phyloP scores from a whole-genome alignment of 2,113 vertebrate species.

The Synodontis membranacea region DNA sequence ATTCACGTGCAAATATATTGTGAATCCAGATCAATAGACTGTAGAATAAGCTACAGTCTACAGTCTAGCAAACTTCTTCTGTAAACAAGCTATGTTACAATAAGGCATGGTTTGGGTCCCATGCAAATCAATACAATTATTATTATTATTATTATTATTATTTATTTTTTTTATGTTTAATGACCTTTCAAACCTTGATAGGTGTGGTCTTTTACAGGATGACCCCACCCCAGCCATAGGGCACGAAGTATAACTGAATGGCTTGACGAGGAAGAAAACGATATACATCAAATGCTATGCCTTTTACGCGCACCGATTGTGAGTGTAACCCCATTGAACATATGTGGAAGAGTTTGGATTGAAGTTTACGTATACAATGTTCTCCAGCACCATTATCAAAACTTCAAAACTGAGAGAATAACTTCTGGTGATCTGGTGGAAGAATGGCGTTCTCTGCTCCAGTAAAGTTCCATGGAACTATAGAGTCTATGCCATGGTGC shows the following conservation, averaged over 20 bases:
- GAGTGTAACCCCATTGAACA: background rate
- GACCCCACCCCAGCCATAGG: background rate
- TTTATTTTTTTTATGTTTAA: too few relatives aligned
- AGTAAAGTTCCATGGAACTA: background rate
- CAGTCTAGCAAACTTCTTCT: background rate
- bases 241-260: background rate
- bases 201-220: background rate
- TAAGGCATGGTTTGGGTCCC: background rate
- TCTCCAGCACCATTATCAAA: background rate
- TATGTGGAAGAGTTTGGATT: background rate
- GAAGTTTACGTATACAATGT: background rate
- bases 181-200: background rate
- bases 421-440: background rate
- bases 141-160: too few relatives aligned
- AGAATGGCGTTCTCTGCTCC: background rate
- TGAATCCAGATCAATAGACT: background rate
- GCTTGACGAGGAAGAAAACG: background rate
- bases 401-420: background rate
- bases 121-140: background rate
- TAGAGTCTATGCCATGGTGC: background rate
- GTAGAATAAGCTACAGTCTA: background rate
- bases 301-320: background rate
- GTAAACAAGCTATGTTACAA: background rate
- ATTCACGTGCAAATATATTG: background rate
- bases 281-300: background rate